Evolutionary conservation across 1,140 invertebrate genomes (phyloP).

Genomic region (Charaxes varanes): DNA sequence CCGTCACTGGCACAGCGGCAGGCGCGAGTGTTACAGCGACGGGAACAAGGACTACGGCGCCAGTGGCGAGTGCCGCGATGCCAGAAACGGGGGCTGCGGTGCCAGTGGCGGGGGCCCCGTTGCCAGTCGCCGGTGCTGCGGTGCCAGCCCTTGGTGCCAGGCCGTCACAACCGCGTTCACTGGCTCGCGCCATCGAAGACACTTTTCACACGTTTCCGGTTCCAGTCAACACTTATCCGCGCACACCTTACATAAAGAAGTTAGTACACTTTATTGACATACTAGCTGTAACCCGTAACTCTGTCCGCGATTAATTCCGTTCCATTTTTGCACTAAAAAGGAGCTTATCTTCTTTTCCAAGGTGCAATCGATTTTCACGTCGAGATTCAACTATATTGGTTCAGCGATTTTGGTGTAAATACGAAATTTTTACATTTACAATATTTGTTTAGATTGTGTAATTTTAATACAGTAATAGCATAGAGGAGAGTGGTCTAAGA

Average conservation of each 20-base stretch:
- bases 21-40: neutral
- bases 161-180: conserved; percentile 25
- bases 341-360: no score
- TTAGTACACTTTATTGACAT: no score
- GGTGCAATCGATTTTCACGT: no score
- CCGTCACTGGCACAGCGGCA: neutral
- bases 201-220: conserved; percentile 52
- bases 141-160: conserved; percentile 2
- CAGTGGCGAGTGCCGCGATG: neutral
- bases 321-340: no score
- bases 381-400: no score
- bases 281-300: no score
- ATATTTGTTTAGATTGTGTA: no score
- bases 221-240: conserved; percentile 46
- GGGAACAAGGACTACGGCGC: neutral
- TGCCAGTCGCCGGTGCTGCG: neutral
- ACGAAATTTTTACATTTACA: no score
- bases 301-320: no score
- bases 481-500: no score
- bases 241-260: conserved; percentile 63
- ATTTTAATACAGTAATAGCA: no score
- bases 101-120: neutral
- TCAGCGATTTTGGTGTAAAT: no score
- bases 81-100: neutral
- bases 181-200: conserved; percentile 43